Evolutionary conservation across 2,797 vertebrate species (phyloP).

Genomic region (Fundulus diaphanus): DNA sequence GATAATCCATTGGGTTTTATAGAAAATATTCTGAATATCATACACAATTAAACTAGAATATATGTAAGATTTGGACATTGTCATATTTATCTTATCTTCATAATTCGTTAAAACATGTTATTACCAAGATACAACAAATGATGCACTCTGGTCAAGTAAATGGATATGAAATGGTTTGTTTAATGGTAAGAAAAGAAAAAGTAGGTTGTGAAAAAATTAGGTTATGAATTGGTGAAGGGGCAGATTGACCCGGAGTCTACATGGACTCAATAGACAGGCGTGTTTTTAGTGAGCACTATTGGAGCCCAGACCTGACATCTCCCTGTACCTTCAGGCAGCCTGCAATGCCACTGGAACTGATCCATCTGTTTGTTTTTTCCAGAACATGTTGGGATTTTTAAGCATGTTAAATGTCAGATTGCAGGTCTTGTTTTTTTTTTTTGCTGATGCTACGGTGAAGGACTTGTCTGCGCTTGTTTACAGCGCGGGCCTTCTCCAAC

Average conservation of each 20-base stretch:
- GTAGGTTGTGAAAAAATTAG: background rate
- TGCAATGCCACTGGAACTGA: constrained; percentile 18
- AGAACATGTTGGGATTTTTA: constrained; percentile 31
- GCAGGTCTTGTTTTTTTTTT: constrained; percentile 25
- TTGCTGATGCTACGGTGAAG: constrained; percentile 10
- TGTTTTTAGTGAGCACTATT: constrained; percentile 22
- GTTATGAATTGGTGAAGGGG: background rate
- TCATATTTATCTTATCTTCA: background rate
- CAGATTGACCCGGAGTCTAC: background rate
- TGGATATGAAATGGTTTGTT: background rate
- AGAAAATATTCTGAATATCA: background rate
- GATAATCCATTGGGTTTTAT: background rate
- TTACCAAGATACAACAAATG: background rate
- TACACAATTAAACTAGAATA: background rate
- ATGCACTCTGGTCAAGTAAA: background rate
- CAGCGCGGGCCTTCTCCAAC: constrained; percentile 33
- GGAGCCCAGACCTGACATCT: constrained; percentile 26
- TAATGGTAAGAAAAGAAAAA: background rate
- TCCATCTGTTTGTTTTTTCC: constrained; percentile 22
- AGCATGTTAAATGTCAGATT: constrained; percentile 52
- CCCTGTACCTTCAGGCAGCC: constrained; percentile 19
- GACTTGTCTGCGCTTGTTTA: constrained; percentile 34
- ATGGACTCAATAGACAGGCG: constrained; percentile 26
- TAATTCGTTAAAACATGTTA: background rate
- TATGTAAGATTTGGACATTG: background rate